Base-by-base conservation (phyloP, 2,113 vertebrate species). In the Morone chrysops region DNA sequence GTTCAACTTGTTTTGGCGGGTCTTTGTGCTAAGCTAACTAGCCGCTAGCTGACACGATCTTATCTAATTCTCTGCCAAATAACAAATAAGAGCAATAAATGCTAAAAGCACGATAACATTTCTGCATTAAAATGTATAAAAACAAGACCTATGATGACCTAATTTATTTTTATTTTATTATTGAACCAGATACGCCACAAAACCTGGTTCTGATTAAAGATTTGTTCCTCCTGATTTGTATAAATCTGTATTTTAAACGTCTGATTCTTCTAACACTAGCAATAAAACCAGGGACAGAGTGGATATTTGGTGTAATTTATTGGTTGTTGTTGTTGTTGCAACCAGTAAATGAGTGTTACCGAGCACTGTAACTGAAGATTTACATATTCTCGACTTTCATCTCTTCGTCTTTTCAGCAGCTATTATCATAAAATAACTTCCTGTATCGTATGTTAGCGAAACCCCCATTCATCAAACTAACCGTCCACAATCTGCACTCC, bases 381-480 rank as follows among this genome's bases (percentile, higher is more conserved):
- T 59, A 17, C 36, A 63, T 11, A 47, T 48, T 31, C 16, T 59
- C 7, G 22, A 59, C 54, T 13, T 25, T 25, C 2, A 13, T 20
- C 10, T n/a, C 10, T 54, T n/a, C 53, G 3, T n/a, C 17, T 56
- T 51, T 66, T 56, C 36, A 43, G 6, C 8, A 3, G 20, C 50
- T 31, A 2, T 59, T 66, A 70, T 69, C 59, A 40, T 13, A 1
- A 67, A 18, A 67, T 6, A 47, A 18, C 1, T 48, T 6, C 5
- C 41, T 40, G 78, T 59, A 40, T 12, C 1, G 20, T 6, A 68
- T 70, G 16, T 57, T 18, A 14, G 4, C 50, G 71, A 67, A 82
- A 4, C 31, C 31, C 51, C 14, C 66, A 69, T 86, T 75, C 36
- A 77, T 80, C 72, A 36, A 45, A 7, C 13, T 36, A 31, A 17